Conservation (phyloP, 2,888 invertebrate species). For the Antitype chi region DNA sequence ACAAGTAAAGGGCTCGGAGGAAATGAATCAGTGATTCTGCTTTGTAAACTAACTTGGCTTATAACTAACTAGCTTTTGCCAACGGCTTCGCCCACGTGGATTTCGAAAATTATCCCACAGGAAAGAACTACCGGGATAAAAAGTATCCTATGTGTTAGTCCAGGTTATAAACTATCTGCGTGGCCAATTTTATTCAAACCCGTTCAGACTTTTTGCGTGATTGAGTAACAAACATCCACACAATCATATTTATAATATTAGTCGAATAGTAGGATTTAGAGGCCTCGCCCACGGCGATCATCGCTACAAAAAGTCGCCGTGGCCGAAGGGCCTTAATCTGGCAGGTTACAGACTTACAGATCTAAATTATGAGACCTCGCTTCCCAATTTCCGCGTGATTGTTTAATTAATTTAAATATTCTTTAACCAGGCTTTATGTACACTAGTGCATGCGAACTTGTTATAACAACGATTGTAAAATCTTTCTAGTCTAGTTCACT, state of each 20-base stretch:
- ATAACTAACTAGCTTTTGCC: background rate
- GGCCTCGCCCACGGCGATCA: too few relatives aligned
- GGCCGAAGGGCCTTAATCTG: too few relatives aligned
- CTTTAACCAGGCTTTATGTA: background rate
- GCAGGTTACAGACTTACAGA: background rate
- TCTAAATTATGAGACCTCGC: background rate
- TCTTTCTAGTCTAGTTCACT: slow-evolving; percentile 80
- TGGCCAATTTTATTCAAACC: too few relatives aligned
- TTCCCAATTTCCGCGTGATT: slow-evolving; percentile 21
- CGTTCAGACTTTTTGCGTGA: too few relatives aligned
- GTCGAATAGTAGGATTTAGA: background rate
- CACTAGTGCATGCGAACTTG: slow-evolving; percentile 12
- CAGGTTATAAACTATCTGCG: too few relatives aligned
- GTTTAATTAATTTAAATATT: slow-evolving; percentile 1
- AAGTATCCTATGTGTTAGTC: too few relatives aligned
- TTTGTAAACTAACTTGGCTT: slow-evolving; percentile 9
- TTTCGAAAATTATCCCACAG: too few relatives aligned
- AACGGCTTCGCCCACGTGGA: too few relatives aligned
- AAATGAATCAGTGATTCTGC: slow-evolving; percentile 19
- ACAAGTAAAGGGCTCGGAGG: slow-evolving; percentile 31
- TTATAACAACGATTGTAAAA: slow-evolving; percentile 67
- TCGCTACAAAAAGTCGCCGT: too few relatives aligned
- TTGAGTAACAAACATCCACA: too few relatives aligned
- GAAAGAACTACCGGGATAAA: too few relatives aligned
- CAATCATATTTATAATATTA: too few relatives aligned